Percentiles rank a stretch among this genome's conserved stretches.
Evolutionary conservation across 2,797 vertebrate species (phyloP).

Genomic region (Intellagama lesueurii): DNA sequence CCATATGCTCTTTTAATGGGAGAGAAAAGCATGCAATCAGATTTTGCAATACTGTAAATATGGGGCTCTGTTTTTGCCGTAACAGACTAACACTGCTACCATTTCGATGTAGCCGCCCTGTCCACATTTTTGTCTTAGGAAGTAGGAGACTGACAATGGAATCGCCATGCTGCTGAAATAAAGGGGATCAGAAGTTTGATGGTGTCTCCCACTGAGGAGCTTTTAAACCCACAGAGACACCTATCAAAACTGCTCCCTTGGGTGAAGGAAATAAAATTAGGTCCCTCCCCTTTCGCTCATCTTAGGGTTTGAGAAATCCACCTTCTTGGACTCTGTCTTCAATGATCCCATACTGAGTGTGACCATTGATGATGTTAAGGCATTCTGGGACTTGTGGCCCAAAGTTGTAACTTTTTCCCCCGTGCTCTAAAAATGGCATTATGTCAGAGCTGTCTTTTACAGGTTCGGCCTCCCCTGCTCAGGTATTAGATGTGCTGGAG

Average conservation of each 20-base stretch:
- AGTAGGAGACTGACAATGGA: fast-evolving
- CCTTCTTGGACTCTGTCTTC: neutral
- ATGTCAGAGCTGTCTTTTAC: neutral
- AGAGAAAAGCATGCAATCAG: neutral
- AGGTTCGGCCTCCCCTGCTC: neutral
- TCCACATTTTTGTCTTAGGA: neutral
- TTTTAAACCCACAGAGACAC: conserved; percentile 30
- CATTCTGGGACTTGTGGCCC: neutral
- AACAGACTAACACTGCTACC: neutral
- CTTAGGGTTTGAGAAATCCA: neutral
- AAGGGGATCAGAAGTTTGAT: conserved; percentile 37
- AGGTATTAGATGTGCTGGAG: no score
- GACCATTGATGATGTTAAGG: no score
- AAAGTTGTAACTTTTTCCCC: no score
- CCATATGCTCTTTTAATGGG: neutral
- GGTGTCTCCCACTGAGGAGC: neutral
- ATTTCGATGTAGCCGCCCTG: neutral
- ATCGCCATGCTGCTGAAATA: neutral
- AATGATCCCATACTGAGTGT: neutral
- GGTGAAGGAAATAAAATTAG: no score
- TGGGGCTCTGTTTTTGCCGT: neutral
- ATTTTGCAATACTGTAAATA: neutral
- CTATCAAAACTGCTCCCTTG: conserved; percentile 36
- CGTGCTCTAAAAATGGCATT: neutral
- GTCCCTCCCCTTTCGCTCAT: neutral